A percentile compares a stretch with the other conserved stretches of the same genome.
These are phyloP conservation scores for Leptopilina drosophilae DNA, from an alignment of 2,888 invertebrate genomes.

Conservation along the genomic window DNA sequence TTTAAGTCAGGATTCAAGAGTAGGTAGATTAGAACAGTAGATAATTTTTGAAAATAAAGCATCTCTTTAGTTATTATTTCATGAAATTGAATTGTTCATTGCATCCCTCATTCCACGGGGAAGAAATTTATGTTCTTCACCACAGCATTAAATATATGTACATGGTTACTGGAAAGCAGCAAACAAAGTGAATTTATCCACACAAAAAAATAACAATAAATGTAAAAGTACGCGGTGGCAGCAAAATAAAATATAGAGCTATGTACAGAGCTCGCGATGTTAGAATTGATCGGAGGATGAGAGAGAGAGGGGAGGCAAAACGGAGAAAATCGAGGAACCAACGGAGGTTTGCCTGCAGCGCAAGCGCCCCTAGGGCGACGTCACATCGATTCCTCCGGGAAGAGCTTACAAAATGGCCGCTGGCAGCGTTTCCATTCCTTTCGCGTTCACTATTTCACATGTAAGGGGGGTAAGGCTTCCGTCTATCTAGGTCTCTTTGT, in stretches of 20 bases:
- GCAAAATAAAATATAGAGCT: slow-evolving; percentile 26
- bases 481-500: slow-evolving; percentile 72
- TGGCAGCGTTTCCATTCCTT: slow-evolving; percentile 73
- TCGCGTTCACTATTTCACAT: slow-evolving; percentile 62
- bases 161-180: too few relatives aligned
- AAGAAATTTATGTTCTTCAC: too few relatives aligned
- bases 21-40: too few relatives aligned
- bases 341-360: slow-evolving; percentile 73
- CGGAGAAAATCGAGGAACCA: slow-evolving; percentile 64
- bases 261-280: slow-evolving; percentile 48
- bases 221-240: slow-evolving; percentile 18
- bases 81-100: too few relatives aligned
- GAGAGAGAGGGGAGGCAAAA: slow-evolving; percentile 54
- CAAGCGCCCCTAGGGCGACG: slow-evolving; percentile 77
- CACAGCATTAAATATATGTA: too few relatives aligned
- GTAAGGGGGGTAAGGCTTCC: slow-evolving; percentile 61
- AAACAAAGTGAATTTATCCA: too few relatives aligned
- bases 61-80: too few relatives aligned
- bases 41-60: too few relatives aligned
- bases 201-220: background rate
- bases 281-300: slow-evolving; percentile 70
- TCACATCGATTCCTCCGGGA: slow-evolving; percentile 77
- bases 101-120: too few relatives aligned
- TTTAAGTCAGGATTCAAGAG: too few relatives aligned
- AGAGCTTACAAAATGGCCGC: slow-evolving; percentile 77